These are phyloP conservation scores for Drosophila nigricruria DNA, from an alignment of 2,888 invertebrate species.

Conservation along the genomic window DNA sequence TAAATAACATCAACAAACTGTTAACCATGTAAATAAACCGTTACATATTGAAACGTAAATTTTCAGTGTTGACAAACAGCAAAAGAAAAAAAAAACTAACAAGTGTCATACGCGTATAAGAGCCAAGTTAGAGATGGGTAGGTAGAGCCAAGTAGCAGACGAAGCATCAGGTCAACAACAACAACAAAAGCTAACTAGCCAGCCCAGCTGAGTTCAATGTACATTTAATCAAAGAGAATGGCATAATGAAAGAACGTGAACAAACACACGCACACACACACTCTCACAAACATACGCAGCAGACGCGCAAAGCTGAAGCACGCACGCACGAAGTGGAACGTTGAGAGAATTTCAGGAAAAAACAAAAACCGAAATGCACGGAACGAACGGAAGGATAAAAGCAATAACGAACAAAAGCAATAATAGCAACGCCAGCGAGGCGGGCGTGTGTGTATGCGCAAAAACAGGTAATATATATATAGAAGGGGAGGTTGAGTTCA, in stretches of 20 bases:
- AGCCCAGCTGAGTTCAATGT: conserved; percentile 70
- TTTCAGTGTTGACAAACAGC: conserved; percentile 10
- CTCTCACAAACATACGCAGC: conserved; percentile 6
- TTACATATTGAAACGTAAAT: background rate
- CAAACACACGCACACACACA: conserved; percentile 41
- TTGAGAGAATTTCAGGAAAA: conserved; percentile 43
- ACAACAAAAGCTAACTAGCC: conserved; percentile 35
- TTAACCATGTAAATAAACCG: background rate
- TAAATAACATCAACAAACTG: background rate
- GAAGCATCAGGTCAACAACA: conserved; percentile 30
- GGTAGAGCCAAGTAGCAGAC: conserved; percentile 24
- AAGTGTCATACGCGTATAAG: conserved; percentile 30
- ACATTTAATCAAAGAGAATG: conserved; percentile 76
- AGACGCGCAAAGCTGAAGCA: conserved; percentile 51
- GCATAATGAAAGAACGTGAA: conserved; percentile 64
- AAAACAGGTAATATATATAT: conserved; percentile 68
- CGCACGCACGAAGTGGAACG: conserved; percentile 56
- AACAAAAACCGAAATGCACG: conserved; percentile 60
- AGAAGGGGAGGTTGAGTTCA: conserved; percentile 21
- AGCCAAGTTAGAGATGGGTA: conserved; percentile 18
- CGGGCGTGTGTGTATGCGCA: conserved; percentile 62
- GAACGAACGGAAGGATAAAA: conserved; percentile 60
- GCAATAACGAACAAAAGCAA: conserved; percentile 50
- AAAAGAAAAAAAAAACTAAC: conserved; percentile 13
- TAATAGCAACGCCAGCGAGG: conserved; percentile 44